phyloP scores from a whole-genome alignment of 2,888 invertebrate genomes.

The Eucera pruinosa region DNA sequence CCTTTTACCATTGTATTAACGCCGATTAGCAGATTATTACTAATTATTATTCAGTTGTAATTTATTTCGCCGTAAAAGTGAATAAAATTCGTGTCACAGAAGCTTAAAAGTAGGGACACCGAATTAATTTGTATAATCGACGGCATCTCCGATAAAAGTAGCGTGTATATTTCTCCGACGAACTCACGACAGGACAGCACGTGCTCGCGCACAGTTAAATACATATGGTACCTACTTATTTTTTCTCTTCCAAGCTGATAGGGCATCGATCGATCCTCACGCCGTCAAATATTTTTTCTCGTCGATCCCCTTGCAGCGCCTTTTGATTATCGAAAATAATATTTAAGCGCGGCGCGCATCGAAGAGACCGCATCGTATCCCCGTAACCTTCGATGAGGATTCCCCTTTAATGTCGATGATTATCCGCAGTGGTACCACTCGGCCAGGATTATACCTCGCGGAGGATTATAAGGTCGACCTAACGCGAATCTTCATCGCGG shows the following conservation, averaged over 20 bases:
- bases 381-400: constrained; percentile 52
- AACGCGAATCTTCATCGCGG: constrained; percentile 55
- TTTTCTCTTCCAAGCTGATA: background rate
- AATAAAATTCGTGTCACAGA: no score
- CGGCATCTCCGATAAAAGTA: no score
- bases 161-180: no score
- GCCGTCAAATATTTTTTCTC: constrained; percentile 48
- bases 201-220: background rate
- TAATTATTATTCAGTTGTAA: no score
- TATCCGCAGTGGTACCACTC: constrained; percentile 60
- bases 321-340: constrained; percentile 72
- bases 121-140: no score
- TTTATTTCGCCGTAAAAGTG: no score
- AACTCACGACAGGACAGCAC: background rate
- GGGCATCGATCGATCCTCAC: constrained; percentile 26
- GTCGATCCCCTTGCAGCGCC: constrained; percentile 50
- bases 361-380: constrained; percentile 42
- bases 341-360: constrained; percentile 57
- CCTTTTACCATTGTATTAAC: no score
- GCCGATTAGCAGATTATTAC: no score
- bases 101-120: no score
- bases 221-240: no score
- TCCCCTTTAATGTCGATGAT: constrained; percentile 67
- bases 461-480: constrained; percentile 67
- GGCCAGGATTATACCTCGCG: constrained; percentile 57